These are phyloP conservation scores for Drosophila mimica DNA, from an alignment of 2,888 invertebrate species.

Conservation along the genomic window DNA sequence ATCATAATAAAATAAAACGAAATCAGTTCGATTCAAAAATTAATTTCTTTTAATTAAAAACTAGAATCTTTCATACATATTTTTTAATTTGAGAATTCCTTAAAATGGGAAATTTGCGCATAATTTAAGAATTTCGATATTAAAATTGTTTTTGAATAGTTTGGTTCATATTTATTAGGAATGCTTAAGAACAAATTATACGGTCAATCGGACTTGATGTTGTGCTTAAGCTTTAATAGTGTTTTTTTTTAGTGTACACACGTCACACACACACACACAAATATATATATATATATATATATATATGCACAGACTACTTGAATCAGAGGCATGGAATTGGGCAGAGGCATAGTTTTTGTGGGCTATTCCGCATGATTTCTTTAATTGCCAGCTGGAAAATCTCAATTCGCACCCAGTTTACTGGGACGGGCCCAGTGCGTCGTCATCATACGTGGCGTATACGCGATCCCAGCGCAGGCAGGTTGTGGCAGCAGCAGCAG, in stretches of 20 bases:
- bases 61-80: not conserved
- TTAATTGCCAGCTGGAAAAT: slow-evolving; percentile 76
- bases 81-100: not conserved
- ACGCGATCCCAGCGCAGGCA: slow-evolving; percentile 15
- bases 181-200: not conserved
- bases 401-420: slow-evolving; percentile 71
- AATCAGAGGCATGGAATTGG: slow-evolving; percentile 6
- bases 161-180: not conserved
- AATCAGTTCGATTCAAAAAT: not conserved
- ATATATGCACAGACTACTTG: not conserved
- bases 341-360: slow-evolving; percentile 28
- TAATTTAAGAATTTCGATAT: not conserved
- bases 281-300: not conserved
- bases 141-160: not conserved
- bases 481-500: not conserved
- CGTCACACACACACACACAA: slow-evolving; percentile 10
- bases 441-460: slow-evolving; percentile 47
- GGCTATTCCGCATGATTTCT: slow-evolving; percentile 24
- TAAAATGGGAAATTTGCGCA: not conserved
- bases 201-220: not conserved
- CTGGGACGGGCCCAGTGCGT: slow-evolving; percentile 15
- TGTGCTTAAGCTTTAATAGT: not conserved
- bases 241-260: not conserved
- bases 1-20: not conserved
- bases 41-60: not conserved